A percentile compares a stretch with the other conserved stretches of the same genome.
Conservation (phyloP, 2,888 invertebrate species). For the Dromius quadrimaculatus region DNA sequence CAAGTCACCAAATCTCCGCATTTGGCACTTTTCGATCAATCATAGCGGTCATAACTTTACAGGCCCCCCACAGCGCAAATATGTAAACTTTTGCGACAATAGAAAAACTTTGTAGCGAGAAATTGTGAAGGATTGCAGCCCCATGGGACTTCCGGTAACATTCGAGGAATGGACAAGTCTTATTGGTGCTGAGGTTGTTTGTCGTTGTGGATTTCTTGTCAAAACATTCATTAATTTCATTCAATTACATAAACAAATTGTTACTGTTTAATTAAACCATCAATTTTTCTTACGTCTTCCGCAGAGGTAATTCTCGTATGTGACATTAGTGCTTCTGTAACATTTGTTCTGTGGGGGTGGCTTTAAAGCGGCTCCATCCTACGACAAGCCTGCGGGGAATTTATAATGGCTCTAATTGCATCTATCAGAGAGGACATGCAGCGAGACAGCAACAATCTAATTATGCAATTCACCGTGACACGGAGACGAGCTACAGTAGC, state of each 20-base stretch:
- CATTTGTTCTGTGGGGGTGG: background rate
- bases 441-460: constrained; percentile 64
- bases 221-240: constrained; percentile 4
- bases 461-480: constrained; percentile 65
- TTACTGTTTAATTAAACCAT: background rate
- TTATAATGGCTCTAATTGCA: constrained; percentile 63
- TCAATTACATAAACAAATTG: constrained; percentile 7
- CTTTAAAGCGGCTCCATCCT: background rate
- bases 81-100: constrained; percentile 30
- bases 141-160: constrained; percentile 1
- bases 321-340: constrained; percentile 7
- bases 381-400: constrained; percentile 36
- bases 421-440: constrained; percentile 62
- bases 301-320: background rate
- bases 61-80: constrained; percentile 20
- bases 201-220: constrained; percentile 16
- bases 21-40: constrained; percentile 4
- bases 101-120: constrained; percentile 32
- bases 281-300: background rate
- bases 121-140: constrained; percentile 10
- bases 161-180: constrained; percentile 10
- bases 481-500: constrained; percentile 59
- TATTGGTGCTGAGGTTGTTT: constrained; percentile 11
- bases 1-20: constrained; percentile 7
- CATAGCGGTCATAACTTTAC: constrained; percentile 22